These are phyloP conservation scores for Rhinichthys klamathensis DNA, from an alignment of 2,113 vertebrate species.

Conservation along the genomic window DNA sequence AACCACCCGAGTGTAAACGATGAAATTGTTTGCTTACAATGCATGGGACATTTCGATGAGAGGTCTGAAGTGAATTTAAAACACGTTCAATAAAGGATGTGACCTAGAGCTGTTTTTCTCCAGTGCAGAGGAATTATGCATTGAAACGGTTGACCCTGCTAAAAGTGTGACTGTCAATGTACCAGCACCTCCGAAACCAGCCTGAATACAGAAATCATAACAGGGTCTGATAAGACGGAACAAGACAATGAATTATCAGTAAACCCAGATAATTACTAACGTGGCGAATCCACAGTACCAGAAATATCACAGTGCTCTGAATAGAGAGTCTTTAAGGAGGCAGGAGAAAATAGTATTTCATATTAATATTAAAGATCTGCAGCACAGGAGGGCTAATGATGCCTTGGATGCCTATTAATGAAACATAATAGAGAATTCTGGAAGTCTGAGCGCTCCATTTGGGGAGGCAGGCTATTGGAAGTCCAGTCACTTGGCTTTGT, in stretches of 20 bases:
- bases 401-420: constrained; percentile 74
- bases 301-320: not conserved
- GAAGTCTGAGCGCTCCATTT: not conserved
- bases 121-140: not conserved
- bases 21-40: constrained; percentile 29
- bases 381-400: constrained; percentile 74
- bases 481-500: constrained; percentile 4
- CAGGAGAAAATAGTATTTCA: constrained; percentile 66
- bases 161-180: not conserved
- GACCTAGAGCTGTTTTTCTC: constrained; percentile 28
- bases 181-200: not conserved
- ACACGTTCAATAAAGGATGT: not conserved
- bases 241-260: constrained; percentile 38
- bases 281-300: not conserved
- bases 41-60: constrained; percentile 1
- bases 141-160: not conserved
- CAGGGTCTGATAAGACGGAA: constrained; percentile 12
- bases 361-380: constrained; percentile 76
- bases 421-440: constrained; percentile 60
- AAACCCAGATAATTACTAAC: constrained; percentile 28
- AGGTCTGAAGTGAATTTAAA: constrained; percentile 40
- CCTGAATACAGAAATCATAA: constrained; percentile 9
- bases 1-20: constrained; percentile 1
- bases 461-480: constrained; percentile 23
- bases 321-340: constrained; percentile 47